Base-by-base conservation (phyloP, 1,140 invertebrate genomes). In the Drosophila tristis region DNA sequence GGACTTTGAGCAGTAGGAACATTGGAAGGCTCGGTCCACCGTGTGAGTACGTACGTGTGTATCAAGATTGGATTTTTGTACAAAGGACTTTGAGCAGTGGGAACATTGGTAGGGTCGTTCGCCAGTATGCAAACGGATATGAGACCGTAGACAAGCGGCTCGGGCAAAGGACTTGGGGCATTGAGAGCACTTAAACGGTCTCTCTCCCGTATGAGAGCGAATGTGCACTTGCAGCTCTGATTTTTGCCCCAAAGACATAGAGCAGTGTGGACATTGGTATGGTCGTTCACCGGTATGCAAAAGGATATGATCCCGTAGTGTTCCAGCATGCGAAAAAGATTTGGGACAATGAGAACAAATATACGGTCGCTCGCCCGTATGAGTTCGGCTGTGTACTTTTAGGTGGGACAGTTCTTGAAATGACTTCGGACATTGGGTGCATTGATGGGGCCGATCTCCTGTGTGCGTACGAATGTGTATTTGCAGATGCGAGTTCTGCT, bases 31-130 rank as follows among this genome's bases (percentile, higher is more conserved):
- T 20, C 54, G 25, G 25, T 64, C 55, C 4, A 42, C 61, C 0
- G 55, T 64, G 29, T 64, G 61, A 2, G 55, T 64, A 2, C 61
- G 55, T 0, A 25, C 35, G 42, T 64, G 61, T 15, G 44, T 42
- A 11, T 26, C 43, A 7, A 45, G 61, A 11, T 45, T 64, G 20
- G 26, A 43, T 39, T 39, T 11, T 4, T 26, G n/a, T 31, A n/a
- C 16, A 11, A 64, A 59, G 13, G 47, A n/a, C 13, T 59, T 54
- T 2, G 57, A 5, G 26, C 57, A 59, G 26, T 25, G 48, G 11
- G 16, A 9, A 35, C 57, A 59, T 4, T 54, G 51, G 5, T 31
- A 59, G 15, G 47, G 57, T 26, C 29, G 25, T 13, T 13, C 35
- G 35, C 35, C 57, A 6, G 47, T 35, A 25, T 54, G 57, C 20